Evolutionary conservation across 2,113 vertebrate genomes (phyloP), one percentile per base, ranked within the genome.

Genomic region (Oryzias curvinotus): DNA sequence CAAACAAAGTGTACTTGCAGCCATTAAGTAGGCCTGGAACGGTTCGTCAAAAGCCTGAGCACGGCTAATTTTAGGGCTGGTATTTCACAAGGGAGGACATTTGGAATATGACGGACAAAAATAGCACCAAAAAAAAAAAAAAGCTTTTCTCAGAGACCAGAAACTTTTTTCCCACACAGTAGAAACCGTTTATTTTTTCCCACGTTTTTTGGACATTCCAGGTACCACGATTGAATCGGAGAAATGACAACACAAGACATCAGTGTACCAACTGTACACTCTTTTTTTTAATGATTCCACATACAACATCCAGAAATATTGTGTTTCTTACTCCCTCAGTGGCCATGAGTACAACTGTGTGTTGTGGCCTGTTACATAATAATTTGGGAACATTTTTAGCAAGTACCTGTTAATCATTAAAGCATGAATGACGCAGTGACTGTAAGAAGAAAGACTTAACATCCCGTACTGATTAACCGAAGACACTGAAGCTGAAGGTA

Each of bases 11-110:
- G 64, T 53, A 65, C 70, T 64, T 77, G 55, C 70, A 75, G 84
- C 78, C 83, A 87, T 87, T 86, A 82, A 71, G 77, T 84, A 65
- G 75, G 69, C 71, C 75, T 83, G 77, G 66, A 77, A 73, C 30
- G 75, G 77, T 62, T 59, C 62, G 72, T 48, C 62, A 80, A 81
- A 87, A 78, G 59, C 55, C 76, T 57, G 62, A 85, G 60, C 47
- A 64, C 63, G 64, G 77, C 82, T 91, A 89, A 92, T 86, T 90
- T 90, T 91, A 92, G 88, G 36, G 74, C 69, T 80, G 79, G 65
- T 76, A 82, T 88, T 88, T 90, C 80, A 82, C 81, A 86, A 71
- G 68, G 78, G 78, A 36, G 36, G 70, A 75, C 76, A 85, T 85
- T 90, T 84, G 21, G 68, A 81, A 80, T 73, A 84, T 79, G 85